phyloP scores from a whole-genome alignment of 2,797 vertebrate species.

The Trematomus bernacchii region DNA sequence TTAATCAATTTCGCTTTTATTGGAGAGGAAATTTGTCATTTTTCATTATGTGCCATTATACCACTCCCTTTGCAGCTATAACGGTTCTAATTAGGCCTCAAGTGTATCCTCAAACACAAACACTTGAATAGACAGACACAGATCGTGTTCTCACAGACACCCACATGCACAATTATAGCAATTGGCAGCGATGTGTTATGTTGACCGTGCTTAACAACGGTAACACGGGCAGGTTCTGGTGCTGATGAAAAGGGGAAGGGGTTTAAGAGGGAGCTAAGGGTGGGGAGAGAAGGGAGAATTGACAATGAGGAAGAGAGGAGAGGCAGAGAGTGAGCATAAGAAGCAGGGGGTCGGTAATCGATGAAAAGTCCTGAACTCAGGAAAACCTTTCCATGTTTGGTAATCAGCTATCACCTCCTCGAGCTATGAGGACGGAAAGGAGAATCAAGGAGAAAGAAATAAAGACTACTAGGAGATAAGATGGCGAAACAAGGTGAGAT shows the following conservation, averaged over 20 bases:
- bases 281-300: constrained; percentile 40
- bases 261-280: constrained; percentile 18
- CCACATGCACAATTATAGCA: constrained; percentile 66
- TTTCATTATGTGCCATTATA: constrained; percentile 97
- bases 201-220: constrained; percentile 88
- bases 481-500: neutral
- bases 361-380: constrained; percentile 81
- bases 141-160: constrained; percentile 33
- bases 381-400: constrained; percentile 84
- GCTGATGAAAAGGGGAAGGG: constrained; percentile 25
- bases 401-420: constrained; percentile 79
- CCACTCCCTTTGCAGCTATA: constrained; percentile 92
- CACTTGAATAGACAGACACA: constrained; percentile 66
- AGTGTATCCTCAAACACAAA: constrained; percentile 89
- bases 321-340: constrained; percentile 34
- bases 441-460: constrained; percentile 16
- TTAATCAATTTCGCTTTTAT: constrained; percentile 99
- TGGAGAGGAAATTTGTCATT: constrained; percentile 97
- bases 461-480: constrained; percentile 3
- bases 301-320: constrained; percentile 62
- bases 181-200: constrained; percentile 88
- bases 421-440: constrained; percentile 35
- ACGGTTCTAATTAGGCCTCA: constrained; percentile 94
- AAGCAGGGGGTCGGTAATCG: constrained; percentile 65
- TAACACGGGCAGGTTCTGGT: constrained; percentile 73